Conservation (phyloP, 2,113 vertebrate genomes). For the Arenaria interpres region DNA sequence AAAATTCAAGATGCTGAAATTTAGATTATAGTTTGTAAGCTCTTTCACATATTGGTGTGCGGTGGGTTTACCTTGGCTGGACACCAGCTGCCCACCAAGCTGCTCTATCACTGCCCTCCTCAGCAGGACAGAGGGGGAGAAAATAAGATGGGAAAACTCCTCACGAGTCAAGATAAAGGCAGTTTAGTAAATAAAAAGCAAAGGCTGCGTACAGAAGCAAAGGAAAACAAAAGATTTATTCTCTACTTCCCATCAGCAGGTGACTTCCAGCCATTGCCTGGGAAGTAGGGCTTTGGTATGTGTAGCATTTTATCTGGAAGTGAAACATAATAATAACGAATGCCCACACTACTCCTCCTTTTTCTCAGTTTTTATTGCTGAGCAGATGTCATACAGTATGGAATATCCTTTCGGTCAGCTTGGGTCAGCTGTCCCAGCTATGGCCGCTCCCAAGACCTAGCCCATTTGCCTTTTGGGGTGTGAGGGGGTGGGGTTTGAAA, state of each 20-base stretch:
- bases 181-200: background rate
- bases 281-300: background rate
- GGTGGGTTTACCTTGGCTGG: background rate
- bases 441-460: background rate
- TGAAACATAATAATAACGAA: background rate
- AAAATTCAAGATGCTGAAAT: background rate
- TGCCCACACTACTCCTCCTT: background rate
- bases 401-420: background rate
- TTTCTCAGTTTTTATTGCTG: background rate
- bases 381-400: background rate
- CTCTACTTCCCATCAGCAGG: background rate
- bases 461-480: background rate
- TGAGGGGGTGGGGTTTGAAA: background rate
- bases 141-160: background rate
- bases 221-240: background rate
- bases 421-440: background rate
- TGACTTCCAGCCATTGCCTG: background rate
- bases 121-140: background rate
- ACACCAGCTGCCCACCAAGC: too few relatives aligned
- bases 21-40: background rate
- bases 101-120: background rate
- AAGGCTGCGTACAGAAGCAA: background rate
- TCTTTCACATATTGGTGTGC: background rate
- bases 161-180: background rate
- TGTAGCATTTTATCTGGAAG: background rate